Evolutionary conservation across 2,888 invertebrate species (phyloP).

Genomic region (Myathropa florea): DNA sequence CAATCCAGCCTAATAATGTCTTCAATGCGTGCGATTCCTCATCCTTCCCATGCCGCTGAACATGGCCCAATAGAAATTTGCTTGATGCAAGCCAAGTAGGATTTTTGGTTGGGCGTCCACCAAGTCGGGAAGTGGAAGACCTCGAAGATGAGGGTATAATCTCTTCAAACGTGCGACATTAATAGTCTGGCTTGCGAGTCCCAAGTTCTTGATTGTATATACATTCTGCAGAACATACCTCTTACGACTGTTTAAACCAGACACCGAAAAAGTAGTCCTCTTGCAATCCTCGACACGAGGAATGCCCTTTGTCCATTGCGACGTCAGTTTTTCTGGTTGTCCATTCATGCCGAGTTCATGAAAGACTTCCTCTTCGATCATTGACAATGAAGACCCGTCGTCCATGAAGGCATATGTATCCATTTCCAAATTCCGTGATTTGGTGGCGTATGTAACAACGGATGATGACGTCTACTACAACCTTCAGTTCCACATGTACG

Average conservation of each 20-base stretch:
- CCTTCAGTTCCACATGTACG: background rate
- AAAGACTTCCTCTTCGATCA: constrained; percentile 21
- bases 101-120: background rate
- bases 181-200: background rate
- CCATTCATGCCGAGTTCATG: background rate
- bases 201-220: background rate
- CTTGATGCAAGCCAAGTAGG: constrained; percentile 7
- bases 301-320: constrained; percentile 18
- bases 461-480: too few relatives aligned
- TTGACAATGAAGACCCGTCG: constrained; percentile 1
- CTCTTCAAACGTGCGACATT: background rate
- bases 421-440: too few relatives aligned
- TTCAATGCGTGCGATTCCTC: too few relatives aligned
- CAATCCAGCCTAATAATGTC: too few relatives aligned
- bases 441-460: too few relatives aligned
- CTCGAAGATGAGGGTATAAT: background rate
- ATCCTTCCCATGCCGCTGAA: too few relatives aligned
- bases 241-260: too few relatives aligned
- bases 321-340: background rate
- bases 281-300: background rate
- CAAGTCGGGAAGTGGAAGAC: background rate
- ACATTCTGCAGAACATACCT: too few relatives aligned
- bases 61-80: background rate
- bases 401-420: constrained; percentile 13
- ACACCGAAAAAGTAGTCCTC: background rate